Base-by-base conservation (phyloP, 2,113 vertebrate species). In the Ammodytes dubius region DNA sequence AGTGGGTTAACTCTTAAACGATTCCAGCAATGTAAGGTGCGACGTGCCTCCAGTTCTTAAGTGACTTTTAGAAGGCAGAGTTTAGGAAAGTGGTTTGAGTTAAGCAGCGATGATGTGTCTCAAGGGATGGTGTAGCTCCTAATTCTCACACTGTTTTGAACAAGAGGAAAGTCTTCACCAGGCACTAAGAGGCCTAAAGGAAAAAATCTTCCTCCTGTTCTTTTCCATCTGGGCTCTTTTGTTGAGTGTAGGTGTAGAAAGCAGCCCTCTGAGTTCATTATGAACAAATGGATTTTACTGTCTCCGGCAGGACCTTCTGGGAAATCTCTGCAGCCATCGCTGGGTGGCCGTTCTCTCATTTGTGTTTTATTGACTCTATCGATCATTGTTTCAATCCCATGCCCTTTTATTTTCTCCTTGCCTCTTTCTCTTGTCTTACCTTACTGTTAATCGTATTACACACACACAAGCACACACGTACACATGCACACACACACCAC, bases 321-420 rank as follows among this genome's bases (percentile, higher is more conserved):
- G 88, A 87, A 79, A 83, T 92, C 84, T 93, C 83, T 88, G 81
- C 83, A 85, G 84, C 85, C 75, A 87, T 84, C 45, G 42, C 82
- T 76, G 71, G 70, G 70, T 87, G 86, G 83, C 81, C 89, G 84
- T 86, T 86, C 88, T 88, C 79, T 77, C 43, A 69, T 93, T 93
- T 89, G 89, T 74, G 70, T 87, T 91, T 94, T 90, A 94, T 93
- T 92, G 89, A 91, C 77, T 88, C 93, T 81, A 93, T 95, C 82
- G 88, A 94, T 94, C 88, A 90, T 68, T 82, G 84, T 79, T 90
- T 84, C 67, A 78, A 47, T 87, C 76, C 78, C 69, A 15, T 85
- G 85, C 84, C 86, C 79, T 90, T 78, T 90, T 59, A 76, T 73
- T 85, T 81, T 74, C 81, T 67, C 77, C 75, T 83, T 45, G 53